Evolutionary conservation across 2,113 vertebrate species (phyloP).

Genomic region (Hepsetus odoe): DNA sequence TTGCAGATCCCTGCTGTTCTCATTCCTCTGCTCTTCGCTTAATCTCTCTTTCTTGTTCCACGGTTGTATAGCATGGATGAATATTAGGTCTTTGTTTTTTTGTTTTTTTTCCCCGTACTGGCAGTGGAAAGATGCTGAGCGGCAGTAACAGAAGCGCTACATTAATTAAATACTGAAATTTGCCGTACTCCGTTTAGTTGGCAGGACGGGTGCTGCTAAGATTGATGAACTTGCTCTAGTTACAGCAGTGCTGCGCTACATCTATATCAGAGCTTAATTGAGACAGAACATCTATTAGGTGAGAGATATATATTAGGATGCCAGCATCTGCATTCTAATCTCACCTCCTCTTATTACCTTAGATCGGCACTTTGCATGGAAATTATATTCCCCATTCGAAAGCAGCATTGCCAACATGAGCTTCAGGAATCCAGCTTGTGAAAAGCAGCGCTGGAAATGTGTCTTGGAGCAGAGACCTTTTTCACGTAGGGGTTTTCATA

Average conservation of each 20-base stretch:
- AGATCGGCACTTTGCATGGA: slow-evolving; percentile 22
- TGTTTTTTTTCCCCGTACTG: slow-evolving; percentile 49
- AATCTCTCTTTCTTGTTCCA: slow-evolving; percentile 36
- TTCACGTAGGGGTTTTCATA: background rate
- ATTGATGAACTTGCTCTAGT: slow-evolving; percentile 76
- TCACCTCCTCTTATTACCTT: slow-evolving; percentile 51
- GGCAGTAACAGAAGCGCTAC: slow-evolving; percentile 72
- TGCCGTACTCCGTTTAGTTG: slow-evolving; percentile 76
- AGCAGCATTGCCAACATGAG: slow-evolving; percentile 10
- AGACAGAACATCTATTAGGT: slow-evolving; percentile 77
- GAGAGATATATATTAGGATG: slow-evolving; percentile 73
- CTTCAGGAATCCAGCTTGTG: background rate
- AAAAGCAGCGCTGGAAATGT: background rate
- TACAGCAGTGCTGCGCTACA: slow-evolving; percentile 71
- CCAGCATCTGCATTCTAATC: slow-evolving; percentile 74
- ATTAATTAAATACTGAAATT: slow-evolving; percentile 84
- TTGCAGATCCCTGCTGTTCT: slow-evolving; percentile 73
- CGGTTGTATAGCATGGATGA: slow-evolving; percentile 52
- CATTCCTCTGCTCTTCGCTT: slow-evolving; percentile 43
- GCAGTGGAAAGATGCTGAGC: slow-evolving; percentile 78
- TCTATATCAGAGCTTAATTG: slow-evolving; percentile 77
- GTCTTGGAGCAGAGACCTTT: background rate
- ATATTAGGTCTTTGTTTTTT: slow-evolving; percentile 66
- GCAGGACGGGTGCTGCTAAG: slow-evolving; percentile 67
- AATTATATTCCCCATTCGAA: slow-evolving; percentile 25